These are phyloP conservation scores for Heliconius congener DNA, from an alignment of 1,140 invertebrate species.

Conservation along the genomic window DNA sequence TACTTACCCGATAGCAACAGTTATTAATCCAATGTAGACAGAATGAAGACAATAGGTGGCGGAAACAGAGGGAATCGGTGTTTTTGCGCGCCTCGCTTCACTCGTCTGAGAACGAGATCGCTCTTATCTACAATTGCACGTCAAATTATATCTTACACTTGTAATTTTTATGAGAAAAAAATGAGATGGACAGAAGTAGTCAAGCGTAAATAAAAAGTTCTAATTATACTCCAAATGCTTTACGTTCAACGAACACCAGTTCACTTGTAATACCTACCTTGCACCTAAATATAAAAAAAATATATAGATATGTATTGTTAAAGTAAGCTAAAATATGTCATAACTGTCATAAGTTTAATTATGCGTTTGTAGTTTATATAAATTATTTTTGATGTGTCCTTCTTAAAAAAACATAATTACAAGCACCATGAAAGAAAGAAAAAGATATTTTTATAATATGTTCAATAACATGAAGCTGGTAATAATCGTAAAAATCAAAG, in stretches of 20 bases:
- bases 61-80: conserved; percentile 63
- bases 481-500: neutral
- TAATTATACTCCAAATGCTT: neutral
- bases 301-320: no score
- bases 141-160: conserved; percentile 53
- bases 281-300: no score
- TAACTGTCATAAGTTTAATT: no score
- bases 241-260: neutral
- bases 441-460: no score
- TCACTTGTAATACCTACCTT: no score
- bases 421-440: no score
- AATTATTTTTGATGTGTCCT: no score
- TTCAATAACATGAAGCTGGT: no score
- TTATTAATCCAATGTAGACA: conserved; percentile 67
- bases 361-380: no score
- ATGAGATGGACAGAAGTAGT: conserved; percentile 14
- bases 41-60: conserved; percentile 67
- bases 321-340: no score
- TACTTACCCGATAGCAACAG: conserved; percentile 36
- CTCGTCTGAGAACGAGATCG: conserved; percentile 61
- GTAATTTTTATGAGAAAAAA: conserved; percentile 31
- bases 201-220: neutral
- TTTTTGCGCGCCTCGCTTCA: conserved; percentile 61
- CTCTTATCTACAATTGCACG: conserved; percentile 53
- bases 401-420: no score